Evolutionary conservation across 2,888 invertebrate genomes (phyloP).

Genomic region (Rhorus exstirpatorius): DNA sequence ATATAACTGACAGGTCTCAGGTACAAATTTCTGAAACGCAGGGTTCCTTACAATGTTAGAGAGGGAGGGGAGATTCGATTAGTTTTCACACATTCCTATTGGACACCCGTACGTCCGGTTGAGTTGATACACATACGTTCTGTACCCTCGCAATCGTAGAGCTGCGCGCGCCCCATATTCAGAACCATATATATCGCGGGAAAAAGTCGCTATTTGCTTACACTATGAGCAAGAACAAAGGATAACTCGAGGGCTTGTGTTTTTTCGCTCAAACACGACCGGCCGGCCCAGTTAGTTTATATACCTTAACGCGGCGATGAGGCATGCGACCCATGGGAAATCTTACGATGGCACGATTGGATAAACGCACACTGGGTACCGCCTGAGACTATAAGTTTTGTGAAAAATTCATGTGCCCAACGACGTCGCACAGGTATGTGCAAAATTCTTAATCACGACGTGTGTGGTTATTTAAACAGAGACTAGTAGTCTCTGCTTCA

Average conservation of each 20-base stretch:
- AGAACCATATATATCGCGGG: conserved; percentile 12
- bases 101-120: too few relatives aligned
- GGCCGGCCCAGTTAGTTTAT: too few relatives aligned
- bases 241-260: conserved; percentile 52
- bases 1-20: too few relatives aligned
- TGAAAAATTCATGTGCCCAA: conserved; percentile 61
- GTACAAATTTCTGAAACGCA: too few relatives aligned
- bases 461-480: too few relatives aligned
- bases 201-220: conserved; percentile 27
- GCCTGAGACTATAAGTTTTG: conserved; percentile 63
- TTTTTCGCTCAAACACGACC: conserved; percentile 55
- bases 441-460: conserved; percentile 7
- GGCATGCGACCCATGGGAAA: conserved; percentile 84
- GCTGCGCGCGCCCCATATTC: too few relatives aligned
- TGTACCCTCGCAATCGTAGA: too few relatives aligned
- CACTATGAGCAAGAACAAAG: conserved; percentile 45
- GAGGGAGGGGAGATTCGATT: too few relatives aligned
- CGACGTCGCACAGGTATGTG: conserved; percentile 18
- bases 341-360: conserved; percentile 80
- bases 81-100: too few relatives aligned
- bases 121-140: too few relatives aligned
- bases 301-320: conserved; percentile 78
- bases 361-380: conserved; percentile 65
- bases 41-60: too few relatives aligned
- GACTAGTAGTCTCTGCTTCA: too few relatives aligned